phyloP scores from a whole-genome alignment of 2,888 invertebrate genomes.

The Arrhopalites spinosus region DNA sequence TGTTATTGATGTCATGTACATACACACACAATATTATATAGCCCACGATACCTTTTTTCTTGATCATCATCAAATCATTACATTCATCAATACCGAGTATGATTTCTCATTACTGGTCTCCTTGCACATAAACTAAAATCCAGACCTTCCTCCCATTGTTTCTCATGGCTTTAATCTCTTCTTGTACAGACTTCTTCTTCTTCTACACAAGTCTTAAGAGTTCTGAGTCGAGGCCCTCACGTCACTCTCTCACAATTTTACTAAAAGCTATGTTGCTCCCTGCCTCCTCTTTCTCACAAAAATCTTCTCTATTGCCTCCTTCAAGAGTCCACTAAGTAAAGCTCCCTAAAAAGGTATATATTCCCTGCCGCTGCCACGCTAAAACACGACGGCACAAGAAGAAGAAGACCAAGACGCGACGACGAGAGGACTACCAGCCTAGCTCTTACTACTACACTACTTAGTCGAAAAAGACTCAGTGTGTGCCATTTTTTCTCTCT shows the following conservation, averaged over 20 bases:
- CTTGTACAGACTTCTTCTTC: neutral
- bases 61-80: conserved; percentile 37
- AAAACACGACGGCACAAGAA: neutral
- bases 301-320: neutral
- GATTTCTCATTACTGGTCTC: conserved; percentile 33
- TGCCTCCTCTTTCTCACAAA: neutral
- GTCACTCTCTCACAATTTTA: conserved; percentile 31
- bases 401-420: conserved; percentile 1
- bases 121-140: conserved; percentile 32
- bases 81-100: conserved; percentile 34
- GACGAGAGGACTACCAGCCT: neutral
- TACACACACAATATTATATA: neutral
- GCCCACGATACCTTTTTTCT: conserved; percentile 11
- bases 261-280: conserved; percentile 19
- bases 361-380: conserved; percentile 10
- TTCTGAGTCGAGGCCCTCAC: neutral
- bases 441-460: conserved; percentile 13
- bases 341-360: conserved; percentile 17
- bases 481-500: conserved; percentile 24
- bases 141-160: conserved; percentile 34
- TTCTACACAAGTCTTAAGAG: neutral
- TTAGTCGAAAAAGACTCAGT: conserved; percentile 33
- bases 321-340: conserved; percentile 6
- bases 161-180: conserved; percentile 23
- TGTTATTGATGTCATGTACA: neutral